phyloP scores from a whole-genome alignment of 2,888 invertebrate species.

The Lysandra coridon region DNA sequence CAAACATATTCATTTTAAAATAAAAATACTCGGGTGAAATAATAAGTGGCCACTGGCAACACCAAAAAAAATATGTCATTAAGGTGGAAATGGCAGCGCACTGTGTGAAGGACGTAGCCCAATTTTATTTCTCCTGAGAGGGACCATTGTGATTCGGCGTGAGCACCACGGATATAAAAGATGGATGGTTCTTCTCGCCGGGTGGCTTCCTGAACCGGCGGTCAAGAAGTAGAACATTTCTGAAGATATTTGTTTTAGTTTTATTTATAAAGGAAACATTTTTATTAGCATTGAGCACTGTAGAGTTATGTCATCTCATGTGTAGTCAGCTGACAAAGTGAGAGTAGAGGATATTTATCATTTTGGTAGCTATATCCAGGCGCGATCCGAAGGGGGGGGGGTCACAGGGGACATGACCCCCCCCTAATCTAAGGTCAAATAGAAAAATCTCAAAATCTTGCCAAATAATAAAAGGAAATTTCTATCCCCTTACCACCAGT shows the following conservation, averaged over 20 bases:
- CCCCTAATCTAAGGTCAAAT: no score
- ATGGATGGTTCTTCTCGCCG: neutral
- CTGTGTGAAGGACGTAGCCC: slow-evolving; percentile 44
- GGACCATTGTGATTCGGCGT: slow-evolving; percentile 51
- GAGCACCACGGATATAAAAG: slow-evolving; percentile 40
- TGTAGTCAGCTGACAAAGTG: no score
- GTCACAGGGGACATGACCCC: no score
- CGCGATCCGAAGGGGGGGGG: no score
- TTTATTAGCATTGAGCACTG: no score
- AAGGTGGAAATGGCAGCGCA: slow-evolving; percentile 31
- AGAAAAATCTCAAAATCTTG: no score
- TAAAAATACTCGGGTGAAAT: neutral
- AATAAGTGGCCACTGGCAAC: slow-evolving; percentile 13
- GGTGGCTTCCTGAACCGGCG: neutral
- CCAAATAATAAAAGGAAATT: no score
- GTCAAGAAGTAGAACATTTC: neutral
- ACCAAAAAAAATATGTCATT: slow-evolving; percentile 29
- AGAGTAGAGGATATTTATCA: no score
- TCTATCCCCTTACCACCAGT: no score
- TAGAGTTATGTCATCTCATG: no score
- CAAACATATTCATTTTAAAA: slow-evolving; percentile 4
- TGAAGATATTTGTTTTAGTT: neutral
- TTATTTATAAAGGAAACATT: no score
- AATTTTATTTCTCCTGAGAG: slow-evolving; percentile 49
- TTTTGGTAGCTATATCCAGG: no score